Percentiles rank a stretch among this genome's conserved stretches.
phyloP scores from a whole-genome alignment of 2,797 vertebrate genomes.

The Danio choprae region DNA sequence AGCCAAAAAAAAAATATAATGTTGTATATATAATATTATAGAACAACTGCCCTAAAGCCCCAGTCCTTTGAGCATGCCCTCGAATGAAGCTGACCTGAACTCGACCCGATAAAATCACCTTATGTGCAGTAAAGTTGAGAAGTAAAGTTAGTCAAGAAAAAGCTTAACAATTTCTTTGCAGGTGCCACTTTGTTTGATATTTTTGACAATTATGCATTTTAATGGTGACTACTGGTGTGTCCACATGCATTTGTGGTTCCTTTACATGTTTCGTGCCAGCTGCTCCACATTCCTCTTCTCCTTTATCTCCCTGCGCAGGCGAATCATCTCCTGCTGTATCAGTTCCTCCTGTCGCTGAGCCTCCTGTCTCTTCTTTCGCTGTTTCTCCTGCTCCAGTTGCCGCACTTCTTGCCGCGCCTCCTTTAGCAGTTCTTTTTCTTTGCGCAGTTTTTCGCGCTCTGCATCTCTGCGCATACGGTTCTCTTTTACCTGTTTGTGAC shows the following conservation, averaged over 20 bases:
- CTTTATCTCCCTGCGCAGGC: conserved; percentile 84
- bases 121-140: background rate
- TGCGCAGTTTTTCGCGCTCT: conserved; percentile 76
- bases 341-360: conserved; percentile 82
- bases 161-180: background rate
- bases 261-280: conserved; percentile 81
- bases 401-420: conserved; percentile 77
- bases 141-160: background rate
- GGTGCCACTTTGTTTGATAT: background rate
- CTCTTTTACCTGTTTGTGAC: conserved; percentile 92
- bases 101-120: background rate
- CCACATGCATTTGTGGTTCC: background rate
- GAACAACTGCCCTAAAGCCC: background rate
- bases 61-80: background rate
- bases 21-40: background rate
- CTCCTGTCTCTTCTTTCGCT: conserved; percentile 78
- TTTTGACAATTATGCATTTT: conserved; percentile 4
- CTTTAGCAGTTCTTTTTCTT: conserved; percentile 76
- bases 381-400: conserved; percentile 75
- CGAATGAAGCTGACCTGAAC: background rate
- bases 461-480: conserved; percentile 82
- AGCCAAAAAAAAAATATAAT: background rate
- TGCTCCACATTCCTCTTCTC: conserved; percentile 78
- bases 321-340: conserved; percentile 88
- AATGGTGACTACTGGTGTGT: background rate